Conservation (phyloP, 2,888 invertebrate genomes). For the Acrocera orbiculus region DNA sequence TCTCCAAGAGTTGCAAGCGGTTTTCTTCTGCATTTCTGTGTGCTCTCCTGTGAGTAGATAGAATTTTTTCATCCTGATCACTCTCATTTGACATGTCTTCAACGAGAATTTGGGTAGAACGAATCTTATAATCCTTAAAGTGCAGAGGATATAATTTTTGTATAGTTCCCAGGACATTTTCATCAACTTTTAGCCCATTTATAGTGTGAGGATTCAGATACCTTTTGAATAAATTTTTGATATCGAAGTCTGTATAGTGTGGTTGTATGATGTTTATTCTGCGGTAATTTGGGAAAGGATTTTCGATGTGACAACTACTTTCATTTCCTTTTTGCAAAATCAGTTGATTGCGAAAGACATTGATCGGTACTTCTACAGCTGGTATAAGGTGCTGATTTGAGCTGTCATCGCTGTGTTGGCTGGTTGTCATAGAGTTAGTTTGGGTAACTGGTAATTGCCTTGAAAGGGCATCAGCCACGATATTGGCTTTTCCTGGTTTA, state of each 20-base stretch:
- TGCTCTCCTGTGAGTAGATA: conserved; percentile 8
- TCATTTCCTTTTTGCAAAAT: background rate
- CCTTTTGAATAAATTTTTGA: conserved; percentile 1
- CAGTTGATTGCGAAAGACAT: background rate
- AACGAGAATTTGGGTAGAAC: conserved; percentile 6
- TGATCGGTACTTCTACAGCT: background rate
- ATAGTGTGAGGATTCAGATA: conserved; percentile 1
- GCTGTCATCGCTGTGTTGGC: background rate
- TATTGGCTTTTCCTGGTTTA: conserved; percentile 5
- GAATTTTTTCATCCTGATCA: conserved; percentile 9
- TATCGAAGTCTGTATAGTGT: background rate
- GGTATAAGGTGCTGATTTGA: background rate
- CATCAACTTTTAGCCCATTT: conserved; percentile 1
- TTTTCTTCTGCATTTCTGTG: conserved; percentile 9
- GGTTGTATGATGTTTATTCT: background rate
- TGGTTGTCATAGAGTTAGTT: background rate
- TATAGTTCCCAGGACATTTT: background rate
- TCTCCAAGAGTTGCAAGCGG: background rate
- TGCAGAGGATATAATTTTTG: conserved; percentile 1
- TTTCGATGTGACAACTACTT: background rate
- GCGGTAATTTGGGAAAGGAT: background rate
- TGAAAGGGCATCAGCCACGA: conserved; percentile 6
- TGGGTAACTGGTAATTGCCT: conserved; percentile 1
- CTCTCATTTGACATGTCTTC: conserved; percentile 7
- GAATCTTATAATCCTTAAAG: conserved; percentile 2